Conservation (phyloP, 2,888 invertebrate genomes). For the Drosophila vallismaia region DNA sequence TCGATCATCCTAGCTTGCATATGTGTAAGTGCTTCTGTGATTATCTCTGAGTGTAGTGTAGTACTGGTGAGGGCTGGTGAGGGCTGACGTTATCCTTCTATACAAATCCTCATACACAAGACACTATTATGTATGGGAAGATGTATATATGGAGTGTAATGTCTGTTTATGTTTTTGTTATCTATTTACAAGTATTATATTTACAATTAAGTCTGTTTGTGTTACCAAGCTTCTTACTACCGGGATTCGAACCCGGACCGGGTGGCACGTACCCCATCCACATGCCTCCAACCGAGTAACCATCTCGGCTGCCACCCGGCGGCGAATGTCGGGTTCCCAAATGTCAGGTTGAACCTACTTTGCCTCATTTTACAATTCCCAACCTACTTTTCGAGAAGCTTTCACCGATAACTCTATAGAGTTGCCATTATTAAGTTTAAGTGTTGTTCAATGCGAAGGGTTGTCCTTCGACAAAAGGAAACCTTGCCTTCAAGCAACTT, state of each 20-base stretch:
- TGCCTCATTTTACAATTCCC: neutral
- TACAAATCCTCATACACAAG: no score
- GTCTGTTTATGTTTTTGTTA: neutral
- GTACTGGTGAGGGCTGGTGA: no score
- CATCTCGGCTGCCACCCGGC: neutral
- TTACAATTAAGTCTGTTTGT: constrained; percentile 1
- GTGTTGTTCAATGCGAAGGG: neutral
- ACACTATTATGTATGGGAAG: no score
- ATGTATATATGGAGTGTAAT: no score
- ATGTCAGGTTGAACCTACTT: neutral
- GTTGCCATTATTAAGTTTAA: neutral
- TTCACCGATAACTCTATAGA: neutral
- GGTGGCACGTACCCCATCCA: neutral
- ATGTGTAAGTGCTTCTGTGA: no score
- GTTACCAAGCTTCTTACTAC: constrained; percentile 4
- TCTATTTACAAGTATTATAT: neutral
- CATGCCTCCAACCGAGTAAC: neutral
- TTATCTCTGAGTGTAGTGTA: no score
- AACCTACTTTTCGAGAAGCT: neutral
- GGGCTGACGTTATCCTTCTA: no score
- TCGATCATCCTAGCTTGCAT: no score
- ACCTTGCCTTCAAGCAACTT: neutral
- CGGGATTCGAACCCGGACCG: constrained; percentile 8
- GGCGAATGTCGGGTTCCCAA: neutral
- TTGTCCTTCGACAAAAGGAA: neutral